Evolutionary conservation across 2,113 vertebrate genomes (phyloP), one percentile per base, ranked within the genome.

Genomic region (Oxygymnocypris stewartii): DNA sequence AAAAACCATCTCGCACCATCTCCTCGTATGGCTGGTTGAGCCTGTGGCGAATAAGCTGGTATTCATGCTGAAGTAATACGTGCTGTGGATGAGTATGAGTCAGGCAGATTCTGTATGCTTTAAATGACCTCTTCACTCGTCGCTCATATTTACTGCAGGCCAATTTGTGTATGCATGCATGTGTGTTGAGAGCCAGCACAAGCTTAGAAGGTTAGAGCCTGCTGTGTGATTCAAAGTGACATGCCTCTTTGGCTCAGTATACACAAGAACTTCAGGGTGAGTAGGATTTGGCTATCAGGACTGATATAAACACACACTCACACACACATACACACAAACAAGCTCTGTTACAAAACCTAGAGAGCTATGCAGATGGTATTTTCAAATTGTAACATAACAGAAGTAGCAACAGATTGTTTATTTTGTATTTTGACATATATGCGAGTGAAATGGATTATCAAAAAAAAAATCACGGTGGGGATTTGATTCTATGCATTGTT

Each of bases 221-320:
- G 80, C 87, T 84, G 54, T 79, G 84, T 91, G 89, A 92, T 90
- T 89, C 40, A 90, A 35, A 85, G 80, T 91, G 91, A 89, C 92
- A 90, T 91, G 88, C 89, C 69, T 86, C 76, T 92, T 93, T 92
- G 89, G 85, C 87, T 92, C 61, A 23, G 23, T 86, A 81, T 85
- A 90, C 63, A 74, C 84, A 89, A 89, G n/a, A 51, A 89, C 90
- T 88, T 14, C 35, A 76, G 89, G 79, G 77, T 37, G 76, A 67
- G 71, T 69, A 35, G 16, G 49, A 37, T 82, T 51, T 44, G n/a
- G 77, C 65, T 65, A 88, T 20, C 49, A 79, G 79, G 12, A 82
- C n/a, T 18, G 23, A 61, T 47, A 54, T 54, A 54, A 5, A 6
- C 4, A 51, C 14, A 51, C 49, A 51, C 14, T 5, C 40, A 65